These are phyloP conservation scores for Chiroxiphia lanceolata DNA, from an alignment of 2,797 vertebrate genomes.

Conservation along the genomic window DNA sequence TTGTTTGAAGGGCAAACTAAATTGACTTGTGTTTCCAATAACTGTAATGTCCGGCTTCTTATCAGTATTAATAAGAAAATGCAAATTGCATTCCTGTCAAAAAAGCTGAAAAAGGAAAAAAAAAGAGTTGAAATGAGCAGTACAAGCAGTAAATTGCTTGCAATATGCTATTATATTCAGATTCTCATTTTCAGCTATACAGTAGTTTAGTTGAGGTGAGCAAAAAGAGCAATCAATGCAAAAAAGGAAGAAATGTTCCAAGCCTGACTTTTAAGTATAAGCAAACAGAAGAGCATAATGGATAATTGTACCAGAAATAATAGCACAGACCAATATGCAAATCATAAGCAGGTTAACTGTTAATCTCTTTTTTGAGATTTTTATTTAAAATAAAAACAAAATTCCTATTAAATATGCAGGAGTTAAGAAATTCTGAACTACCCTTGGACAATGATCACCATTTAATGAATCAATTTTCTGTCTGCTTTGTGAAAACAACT, in stretches of 20 bases:
- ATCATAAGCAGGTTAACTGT: background rate
- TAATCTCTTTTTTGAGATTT: constrained; percentile 44
- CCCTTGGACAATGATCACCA: constrained; percentile 62
- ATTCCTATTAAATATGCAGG: constrained; percentile 50
- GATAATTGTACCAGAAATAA: constrained; percentile 12
- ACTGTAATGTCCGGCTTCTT: constrained; percentile 34
- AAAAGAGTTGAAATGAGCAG: constrained; percentile 6
- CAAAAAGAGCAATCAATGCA: constrained; percentile 18
- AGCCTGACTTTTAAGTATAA: constrained; percentile 18
- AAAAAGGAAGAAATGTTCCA: constrained; percentile 29
- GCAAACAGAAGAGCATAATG: background rate
- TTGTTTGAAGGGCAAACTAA: constrained; percentile 65
- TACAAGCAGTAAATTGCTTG: constrained; percentile 40
- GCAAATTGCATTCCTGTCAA: constrained; percentile 61
- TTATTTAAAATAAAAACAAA: constrained; percentile 56
- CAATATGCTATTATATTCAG: constrained; percentile 40
- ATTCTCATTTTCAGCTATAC: constrained; percentile 27
- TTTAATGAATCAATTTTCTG: constrained; percentile 67
- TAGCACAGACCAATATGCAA: background rate
- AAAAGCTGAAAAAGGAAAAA: background rate
- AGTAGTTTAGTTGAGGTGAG: constrained; percentile 28
- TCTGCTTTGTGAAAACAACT: constrained; percentile 63
- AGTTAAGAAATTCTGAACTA: constrained; percentile 56
- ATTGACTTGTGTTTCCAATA: constrained; percentile 59
- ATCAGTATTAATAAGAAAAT: constrained; percentile 63